A percentile compares a stretch with the other conserved stretches of the same genome.
phyloP scores from a whole-genome alignment of 1,140 invertebrate species.

The Heliconius congener region DNA sequence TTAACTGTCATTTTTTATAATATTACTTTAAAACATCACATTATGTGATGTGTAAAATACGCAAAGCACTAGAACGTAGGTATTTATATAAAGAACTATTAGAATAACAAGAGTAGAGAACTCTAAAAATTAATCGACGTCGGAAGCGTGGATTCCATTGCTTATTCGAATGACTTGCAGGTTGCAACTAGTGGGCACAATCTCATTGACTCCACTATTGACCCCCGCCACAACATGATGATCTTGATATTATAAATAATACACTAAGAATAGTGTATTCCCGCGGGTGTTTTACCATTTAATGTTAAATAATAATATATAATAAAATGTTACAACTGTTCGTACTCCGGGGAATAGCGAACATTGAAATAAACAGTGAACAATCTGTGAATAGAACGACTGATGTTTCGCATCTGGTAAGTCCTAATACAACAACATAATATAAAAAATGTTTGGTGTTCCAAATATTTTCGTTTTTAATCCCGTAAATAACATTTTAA shows the following conservation, averaged over 20 bases:
- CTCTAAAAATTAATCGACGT: conserved; percentile 53
- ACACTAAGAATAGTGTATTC: conserved; percentile 53
- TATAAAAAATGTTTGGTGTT: neutral
- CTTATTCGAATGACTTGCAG: conserved; percentile 73
- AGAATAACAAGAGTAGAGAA: conserved; percentile 28
- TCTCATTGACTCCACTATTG: conserved; percentile 78
- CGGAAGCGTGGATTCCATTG: conserved; percentile 73
- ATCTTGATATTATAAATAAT: conserved; percentile 75
- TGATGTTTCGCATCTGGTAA: conserved; percentile 24
- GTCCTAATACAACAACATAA: neutral
- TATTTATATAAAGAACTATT: conserved; percentile 17
- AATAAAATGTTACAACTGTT: conserved; percentile 55
- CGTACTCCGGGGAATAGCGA: conserved; percentile 50
- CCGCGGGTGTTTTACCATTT: conserved; percentile 53
- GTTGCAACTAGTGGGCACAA: conserved; percentile 63
- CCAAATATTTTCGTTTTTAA: neutral
- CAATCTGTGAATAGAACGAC: conserved; percentile 25
- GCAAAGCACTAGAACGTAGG: neutral
- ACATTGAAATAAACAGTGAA: conserved; percentile 42
- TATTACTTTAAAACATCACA: neutral
- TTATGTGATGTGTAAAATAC: neutral
- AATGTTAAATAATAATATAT: conserved; percentile 40
- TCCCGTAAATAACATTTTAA: neutral
- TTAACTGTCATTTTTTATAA: neutral
- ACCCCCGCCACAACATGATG: conserved; percentile 59